These are phyloP conservation scores for Epistrophe grossulariae DNA, from an alignment of 2,888 invertebrate species.

Conservation along the genomic window DNA sequence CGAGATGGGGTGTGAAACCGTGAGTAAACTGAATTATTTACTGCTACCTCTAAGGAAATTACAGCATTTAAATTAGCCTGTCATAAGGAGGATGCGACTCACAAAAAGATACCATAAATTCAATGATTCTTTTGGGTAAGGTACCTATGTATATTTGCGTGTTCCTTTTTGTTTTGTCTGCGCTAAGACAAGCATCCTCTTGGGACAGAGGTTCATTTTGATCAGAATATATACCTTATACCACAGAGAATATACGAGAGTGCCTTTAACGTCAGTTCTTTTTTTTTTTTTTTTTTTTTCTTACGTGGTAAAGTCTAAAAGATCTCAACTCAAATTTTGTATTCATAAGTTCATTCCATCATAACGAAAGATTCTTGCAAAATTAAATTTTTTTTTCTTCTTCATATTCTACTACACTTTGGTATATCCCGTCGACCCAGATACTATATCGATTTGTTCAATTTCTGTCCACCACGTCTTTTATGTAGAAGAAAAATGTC, in stretches of 20 bases:
- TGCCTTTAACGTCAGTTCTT: background rate
- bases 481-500: background rate
- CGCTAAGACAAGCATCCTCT: background rate
- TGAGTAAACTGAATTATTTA: conserved; percentile 51
- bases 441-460: conserved; percentile 43
- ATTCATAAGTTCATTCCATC: conserved; percentile 63
- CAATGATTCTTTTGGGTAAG: conserved; percentile 45
- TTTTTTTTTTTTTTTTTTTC: conserved; percentile 7
- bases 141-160: background rate
- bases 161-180: background rate
- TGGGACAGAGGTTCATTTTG: conserved; percentile 24
- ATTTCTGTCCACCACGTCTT: conserved; percentile 3
- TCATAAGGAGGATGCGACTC: conserved; percentile 43
- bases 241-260: background rate
- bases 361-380: conserved; percentile 52
- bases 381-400: conserved; percentile 39
- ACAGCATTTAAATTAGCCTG: conserved; percentile 66
- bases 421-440: background rate
- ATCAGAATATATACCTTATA: conserved; percentile 9
- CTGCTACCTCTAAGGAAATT: conserved; percentile 45
- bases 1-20: conserved; percentile 12
- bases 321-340: conserved; percentile 49
- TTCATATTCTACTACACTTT: background rate
- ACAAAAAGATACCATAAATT: conserved; percentile 53
- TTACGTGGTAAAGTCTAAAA: conserved; percentile 42